A percentile compares a stretch with the other conserved stretches of the same genome.
Conservation (phyloP, 1,140 invertebrate species). For the Andricus grossulariae region DNA sequence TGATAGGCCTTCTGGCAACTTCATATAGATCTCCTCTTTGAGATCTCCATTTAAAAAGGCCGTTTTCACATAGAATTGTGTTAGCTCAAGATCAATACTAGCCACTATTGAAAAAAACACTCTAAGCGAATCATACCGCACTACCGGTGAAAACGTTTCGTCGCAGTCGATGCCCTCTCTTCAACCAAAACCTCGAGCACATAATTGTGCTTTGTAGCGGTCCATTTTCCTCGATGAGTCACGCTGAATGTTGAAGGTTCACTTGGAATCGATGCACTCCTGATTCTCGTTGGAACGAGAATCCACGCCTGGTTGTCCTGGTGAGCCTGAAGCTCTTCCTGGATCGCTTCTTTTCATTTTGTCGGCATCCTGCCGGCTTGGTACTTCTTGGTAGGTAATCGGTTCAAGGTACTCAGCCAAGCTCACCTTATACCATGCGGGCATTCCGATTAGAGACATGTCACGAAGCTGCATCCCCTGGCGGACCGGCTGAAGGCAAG, state of each 20-base stretch:
- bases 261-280: neutral
- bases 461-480: too few relatives aligned
- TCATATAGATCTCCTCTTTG: neutral
- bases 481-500: too few relatives aligned
- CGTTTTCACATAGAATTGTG: too few relatives aligned
- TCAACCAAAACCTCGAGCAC: neutral
- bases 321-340: neutral
- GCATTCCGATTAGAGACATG: neutral
- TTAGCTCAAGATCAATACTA: neutral
- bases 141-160: neutral
- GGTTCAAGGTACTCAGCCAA: neutral
- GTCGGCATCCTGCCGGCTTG: neutral
- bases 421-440: neutral
- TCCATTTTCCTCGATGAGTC: neutral
- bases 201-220: neutral
- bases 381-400: neutral
- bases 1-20: neutral
- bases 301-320: neutral
- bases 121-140: neutral
- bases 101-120: neutral
- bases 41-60: neutral
- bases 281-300: neutral
- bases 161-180: neutral
- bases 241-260: neutral
- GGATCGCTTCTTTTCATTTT: neutral